These are phyloP conservation scores for Laothoe populi DNA, from an alignment of 2,888 invertebrate species.

Conservation along the genomic window DNA sequence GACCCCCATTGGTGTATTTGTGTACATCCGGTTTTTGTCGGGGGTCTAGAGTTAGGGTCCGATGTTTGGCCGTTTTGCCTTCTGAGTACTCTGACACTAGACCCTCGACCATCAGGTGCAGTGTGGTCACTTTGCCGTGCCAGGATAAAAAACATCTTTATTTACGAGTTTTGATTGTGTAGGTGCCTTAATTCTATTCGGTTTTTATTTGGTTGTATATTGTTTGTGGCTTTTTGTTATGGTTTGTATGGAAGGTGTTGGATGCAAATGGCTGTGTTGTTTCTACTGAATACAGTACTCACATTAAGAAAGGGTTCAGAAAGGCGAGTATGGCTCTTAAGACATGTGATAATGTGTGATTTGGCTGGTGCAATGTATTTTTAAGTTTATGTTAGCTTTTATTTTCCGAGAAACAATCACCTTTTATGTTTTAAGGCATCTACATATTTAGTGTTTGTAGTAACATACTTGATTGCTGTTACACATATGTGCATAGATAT, in stretches of 20 bases:
- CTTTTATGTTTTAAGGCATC: conserved; percentile 9
- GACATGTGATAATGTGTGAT: conserved; percentile 3
- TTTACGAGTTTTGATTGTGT: neutral
- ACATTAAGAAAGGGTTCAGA: neutral
- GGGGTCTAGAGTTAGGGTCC: too few species aligned
- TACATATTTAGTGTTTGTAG: neutral
- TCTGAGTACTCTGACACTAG: too few species aligned
- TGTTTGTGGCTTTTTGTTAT: neutral
- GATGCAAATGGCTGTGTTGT: neutral
- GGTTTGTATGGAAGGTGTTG: neutral
- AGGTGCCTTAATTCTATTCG: conserved; percentile 13
- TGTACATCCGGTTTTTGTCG: too few species aligned
- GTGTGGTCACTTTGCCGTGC: too few species aligned
- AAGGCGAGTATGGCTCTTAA: neutral
- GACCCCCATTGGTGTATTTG: too few species aligned
- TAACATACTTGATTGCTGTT: neutral
- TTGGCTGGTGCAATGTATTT: conserved; percentile 15
- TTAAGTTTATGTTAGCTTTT: neutral
- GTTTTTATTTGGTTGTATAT: neutral
- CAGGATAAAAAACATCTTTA: too few species aligned
- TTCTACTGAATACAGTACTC: conserved; percentile 15
- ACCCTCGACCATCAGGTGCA: too few species aligned
- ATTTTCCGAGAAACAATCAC: neutral
- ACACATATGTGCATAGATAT: neutral
- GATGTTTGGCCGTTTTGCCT: too few species aligned